Percentiles rank a stretch among this genome's conserved stretches.
phyloP scores from a whole-genome alignment of 2,797 vertebrate genomes.

The Melanotaenia pygmaea region DNA sequence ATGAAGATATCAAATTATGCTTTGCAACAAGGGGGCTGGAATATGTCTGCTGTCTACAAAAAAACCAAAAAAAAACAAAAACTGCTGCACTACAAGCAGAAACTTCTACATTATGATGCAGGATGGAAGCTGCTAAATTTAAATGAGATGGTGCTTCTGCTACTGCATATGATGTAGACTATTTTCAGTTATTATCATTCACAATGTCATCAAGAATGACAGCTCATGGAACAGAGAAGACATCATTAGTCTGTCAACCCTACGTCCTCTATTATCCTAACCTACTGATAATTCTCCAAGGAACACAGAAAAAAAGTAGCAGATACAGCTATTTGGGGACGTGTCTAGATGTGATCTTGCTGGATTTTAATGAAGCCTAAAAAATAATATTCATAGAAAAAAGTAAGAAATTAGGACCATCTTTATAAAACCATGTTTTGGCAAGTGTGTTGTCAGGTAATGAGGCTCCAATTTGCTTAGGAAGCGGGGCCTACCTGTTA shows the following conservation, averaged over 20 bases:
- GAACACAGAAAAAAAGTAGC: background rate
- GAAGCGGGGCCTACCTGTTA: background rate
- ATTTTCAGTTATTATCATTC: background rate
- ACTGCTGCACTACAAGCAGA: background rate
- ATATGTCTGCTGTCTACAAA: background rate
- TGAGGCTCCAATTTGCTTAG: constrained; percentile 8
- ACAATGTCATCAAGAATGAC: constrained; percentile 3
- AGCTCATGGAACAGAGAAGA: background rate
- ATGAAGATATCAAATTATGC: background rate
- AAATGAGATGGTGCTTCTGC: background rate
- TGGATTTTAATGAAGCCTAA: background rate
- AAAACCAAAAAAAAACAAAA: background rate
- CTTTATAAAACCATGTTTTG: background rate
- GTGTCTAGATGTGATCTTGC: background rate
- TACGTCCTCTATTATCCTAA: background rate
- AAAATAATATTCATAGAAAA: background rate
- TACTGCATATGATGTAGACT: background rate
- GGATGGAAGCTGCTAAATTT: background rate
- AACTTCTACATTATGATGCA: background rate
- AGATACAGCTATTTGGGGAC: background rate
- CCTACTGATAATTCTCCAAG: background rate
- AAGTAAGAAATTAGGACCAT: background rate
- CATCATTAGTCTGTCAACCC: background rate
- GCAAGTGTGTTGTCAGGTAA: constrained; percentile 6
- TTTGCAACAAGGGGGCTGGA: background rate